These are phyloP conservation scores for Drosophila parthenogenetica DNA, from an alignment of 2,888 invertebrate genomes.

Conservation along the genomic window DNA sequence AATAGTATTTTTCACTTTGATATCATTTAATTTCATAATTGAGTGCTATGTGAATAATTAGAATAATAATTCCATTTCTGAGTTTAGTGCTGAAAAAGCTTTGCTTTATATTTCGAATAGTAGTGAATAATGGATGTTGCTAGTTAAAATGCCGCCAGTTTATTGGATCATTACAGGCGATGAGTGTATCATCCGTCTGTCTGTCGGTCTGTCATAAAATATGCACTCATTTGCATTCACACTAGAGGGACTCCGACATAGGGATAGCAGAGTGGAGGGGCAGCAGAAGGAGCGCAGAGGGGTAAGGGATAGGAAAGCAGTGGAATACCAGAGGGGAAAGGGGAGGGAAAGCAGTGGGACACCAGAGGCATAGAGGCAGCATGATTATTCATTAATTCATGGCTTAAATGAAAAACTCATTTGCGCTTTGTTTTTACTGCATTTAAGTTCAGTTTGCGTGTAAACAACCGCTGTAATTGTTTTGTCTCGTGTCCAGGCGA, in stretches of 20 bases:
- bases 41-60: background rate
- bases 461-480: constrained; percentile 72
- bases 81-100: background rate
- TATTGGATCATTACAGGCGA: constrained; percentile 8
- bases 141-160: constrained; percentile 32
- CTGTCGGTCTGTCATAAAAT: constrained; percentile 23
- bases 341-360: no score
- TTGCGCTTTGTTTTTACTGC: constrained; percentile 38
- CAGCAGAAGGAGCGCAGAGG: no score
- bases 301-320: no score
- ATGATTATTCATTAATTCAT: constrained; percentile 52
- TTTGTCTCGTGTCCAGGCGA: constrained; percentile 68
- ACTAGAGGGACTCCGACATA: background rate
- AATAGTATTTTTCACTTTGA: background rate
- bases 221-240: constrained; percentile 58
- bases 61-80: background rate
- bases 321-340: no score
- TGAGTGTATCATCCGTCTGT: constrained; percentile 19
- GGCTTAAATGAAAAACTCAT: constrained; percentile 49
- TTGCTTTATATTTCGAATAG: constrained; percentile 6
- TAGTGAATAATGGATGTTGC: constrained; percentile 53
- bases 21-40: constrained; percentile 1
- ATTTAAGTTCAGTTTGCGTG: constrained; percentile 60
- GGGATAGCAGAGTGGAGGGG: background rate
- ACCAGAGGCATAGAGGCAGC: constrained; percentile 1